phyloP scores from a whole-genome alignment of 2,888 invertebrate species.

The Pseudococcus longispinus region DNA sequence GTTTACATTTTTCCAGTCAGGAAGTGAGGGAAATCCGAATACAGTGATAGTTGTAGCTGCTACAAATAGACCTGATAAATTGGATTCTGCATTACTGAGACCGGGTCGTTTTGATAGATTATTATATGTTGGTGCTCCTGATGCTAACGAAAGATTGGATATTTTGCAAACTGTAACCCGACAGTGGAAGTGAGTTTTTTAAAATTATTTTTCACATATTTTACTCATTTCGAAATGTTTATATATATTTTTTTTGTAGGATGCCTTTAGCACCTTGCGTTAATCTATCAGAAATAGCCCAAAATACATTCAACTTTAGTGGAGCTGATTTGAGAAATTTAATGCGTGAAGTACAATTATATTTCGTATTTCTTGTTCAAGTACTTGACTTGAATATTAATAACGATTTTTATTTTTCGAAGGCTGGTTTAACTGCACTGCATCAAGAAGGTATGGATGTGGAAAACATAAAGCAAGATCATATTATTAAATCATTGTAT shows the following conservation, averaged over 20 bases:
- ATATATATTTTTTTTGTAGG: constrained; percentile 58
- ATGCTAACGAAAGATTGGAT: constrained; percentile 64
- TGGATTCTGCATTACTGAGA: constrained; percentile 70
- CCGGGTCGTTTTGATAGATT: constrained; percentile 72
- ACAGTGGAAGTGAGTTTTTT: constrained; percentile 59
- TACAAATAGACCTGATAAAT: constrained; percentile 71
- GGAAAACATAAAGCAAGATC: constrained; percentile 61
- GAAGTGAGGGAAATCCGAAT: not conserved
- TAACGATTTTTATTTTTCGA: constrained; percentile 56
- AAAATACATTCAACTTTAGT: constrained; percentile 66
- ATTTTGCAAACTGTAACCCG: constrained; percentile 65
- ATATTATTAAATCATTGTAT: constrained; percentile 64
- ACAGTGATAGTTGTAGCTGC: constrained; percentile 69
- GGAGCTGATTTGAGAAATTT: constrained; percentile 72
- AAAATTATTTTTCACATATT: not conserved
- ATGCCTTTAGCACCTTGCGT: constrained; percentile 65
- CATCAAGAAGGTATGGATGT: constrained; percentile 64
- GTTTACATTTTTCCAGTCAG: not conserved
- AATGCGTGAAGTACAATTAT: constrained; percentile 66
- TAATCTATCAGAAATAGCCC: constrained; percentile 64
- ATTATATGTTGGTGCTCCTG: constrained; percentile 70
- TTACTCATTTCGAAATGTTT: not conserved
- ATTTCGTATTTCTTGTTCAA: not conserved
- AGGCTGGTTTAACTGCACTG: constrained; percentile 70
- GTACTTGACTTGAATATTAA: not conserved